A percentile compares a stretch with the other conserved stretches of the same genome.
Evolutionary conservation across 2,113 vertebrate species (phyloP).

Genomic region (human (Homo sapiens)): DNA sequence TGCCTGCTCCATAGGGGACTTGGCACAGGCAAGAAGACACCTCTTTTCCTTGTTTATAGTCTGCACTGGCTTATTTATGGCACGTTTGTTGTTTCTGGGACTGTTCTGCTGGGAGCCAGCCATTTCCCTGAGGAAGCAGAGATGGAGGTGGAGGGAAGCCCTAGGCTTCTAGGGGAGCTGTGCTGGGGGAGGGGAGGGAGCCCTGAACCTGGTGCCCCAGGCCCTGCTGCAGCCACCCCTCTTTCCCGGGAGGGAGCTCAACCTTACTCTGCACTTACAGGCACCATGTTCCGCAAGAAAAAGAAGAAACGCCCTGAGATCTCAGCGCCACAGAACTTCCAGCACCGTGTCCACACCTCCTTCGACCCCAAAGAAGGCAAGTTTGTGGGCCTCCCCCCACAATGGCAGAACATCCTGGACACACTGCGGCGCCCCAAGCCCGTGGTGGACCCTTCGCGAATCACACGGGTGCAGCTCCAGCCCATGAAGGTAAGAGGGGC

Average conservation of each 20-base stretch:
- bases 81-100: constrained; percentile 21
- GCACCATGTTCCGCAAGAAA: constrained; percentile 97
- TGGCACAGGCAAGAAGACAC: background rate
- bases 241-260: background rate
- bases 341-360: constrained; percentile 97
- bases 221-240: background rate
- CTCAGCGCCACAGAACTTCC: constrained; percentile 96
- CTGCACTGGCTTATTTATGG: constrained; percentile 36
- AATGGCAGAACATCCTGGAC: constrained; percentile 98
- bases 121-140: constrained; percentile 10
- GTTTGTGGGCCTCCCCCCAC: constrained; percentile 95
- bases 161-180: background rate
- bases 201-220: background rate
- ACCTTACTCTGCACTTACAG: constrained; percentile 36
- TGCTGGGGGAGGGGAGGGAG: background rate
- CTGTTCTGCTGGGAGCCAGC: constrained; percentile 1
- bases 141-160: background rate
- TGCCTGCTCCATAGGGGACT: background rate
- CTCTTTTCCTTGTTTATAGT: constrained; percentile 34
- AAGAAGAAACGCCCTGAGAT: constrained; percentile 99
- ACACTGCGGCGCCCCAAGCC: constrained; percentile 95
- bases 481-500: constrained; percentile 93
- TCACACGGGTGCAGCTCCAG: constrained; percentile 95
- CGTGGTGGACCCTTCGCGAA: constrained; percentile 96
- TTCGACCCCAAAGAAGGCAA: constrained; percentile 96